Conservation (phyloP, 2,797 vertebrate species). For the Enteromius mattozi region DNA sequence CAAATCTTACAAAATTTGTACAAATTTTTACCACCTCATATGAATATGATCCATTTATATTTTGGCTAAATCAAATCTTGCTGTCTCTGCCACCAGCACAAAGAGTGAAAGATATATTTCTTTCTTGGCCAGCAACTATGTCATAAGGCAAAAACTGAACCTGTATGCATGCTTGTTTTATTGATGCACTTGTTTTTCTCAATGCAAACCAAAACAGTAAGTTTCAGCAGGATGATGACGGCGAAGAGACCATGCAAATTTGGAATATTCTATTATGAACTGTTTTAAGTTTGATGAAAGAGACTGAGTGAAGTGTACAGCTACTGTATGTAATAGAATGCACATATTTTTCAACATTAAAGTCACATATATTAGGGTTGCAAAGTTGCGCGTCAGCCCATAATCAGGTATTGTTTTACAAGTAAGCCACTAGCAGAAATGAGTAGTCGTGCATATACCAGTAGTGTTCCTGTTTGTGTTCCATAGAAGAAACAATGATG, state of each 20-base stretch:
- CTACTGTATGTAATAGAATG: too few species aligned
- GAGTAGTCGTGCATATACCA: neutral
- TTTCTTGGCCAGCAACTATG: neutral
- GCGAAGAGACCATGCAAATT: neutral
- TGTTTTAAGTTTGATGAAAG: too few species aligned
- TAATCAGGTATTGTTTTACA: neutral
- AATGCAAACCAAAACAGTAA: neutral
- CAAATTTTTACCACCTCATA: too few species aligned
- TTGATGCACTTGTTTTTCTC: neutral
- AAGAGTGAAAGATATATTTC: neutral
- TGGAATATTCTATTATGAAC: too few species aligned
- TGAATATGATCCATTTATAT: too few species aligned
- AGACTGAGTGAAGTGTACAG: too few species aligned
- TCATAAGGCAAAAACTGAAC: neutral
- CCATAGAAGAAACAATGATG: neutral
- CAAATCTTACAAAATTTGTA: too few species aligned
- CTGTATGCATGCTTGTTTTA: neutral
- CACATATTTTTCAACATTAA: too few species aligned
- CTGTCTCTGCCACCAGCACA: conserved; percentile 4
- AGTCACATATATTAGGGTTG: too few species aligned
- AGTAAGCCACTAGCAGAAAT: neutral
- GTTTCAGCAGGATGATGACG: neutral
- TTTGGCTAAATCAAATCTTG: neutral
- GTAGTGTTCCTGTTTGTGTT: neutral
- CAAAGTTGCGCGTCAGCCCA: neutral